Evolutionary conservation across 2,113 vertebrate species (phyloP).

Genomic region (Brachypteracias leptosomus): DNA sequence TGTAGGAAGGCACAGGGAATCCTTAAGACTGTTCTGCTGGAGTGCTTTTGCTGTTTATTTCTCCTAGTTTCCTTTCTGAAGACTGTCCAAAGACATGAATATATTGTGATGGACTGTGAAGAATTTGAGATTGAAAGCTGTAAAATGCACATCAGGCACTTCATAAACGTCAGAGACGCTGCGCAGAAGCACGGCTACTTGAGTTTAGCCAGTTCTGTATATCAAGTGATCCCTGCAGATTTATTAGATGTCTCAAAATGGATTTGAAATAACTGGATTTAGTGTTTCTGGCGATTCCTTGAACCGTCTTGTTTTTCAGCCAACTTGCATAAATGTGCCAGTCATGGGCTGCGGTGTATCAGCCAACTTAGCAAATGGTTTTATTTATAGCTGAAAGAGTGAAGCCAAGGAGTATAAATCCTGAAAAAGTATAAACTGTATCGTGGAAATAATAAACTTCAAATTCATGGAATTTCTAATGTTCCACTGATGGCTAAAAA

Average conservation of each 20-base stretch:
- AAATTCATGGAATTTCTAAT: slow-evolving; percentile 72
- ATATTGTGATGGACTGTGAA: slow-evolving; percentile 23
- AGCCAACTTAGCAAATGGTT: slow-evolving; percentile 70
- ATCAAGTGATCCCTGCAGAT: slow-evolving; percentile 46
- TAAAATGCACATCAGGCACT: slow-evolving; percentile 5
- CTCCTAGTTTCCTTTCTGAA: background rate
- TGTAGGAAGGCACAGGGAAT: background rate
- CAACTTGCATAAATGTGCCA: slow-evolving; percentile 70
- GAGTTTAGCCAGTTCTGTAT: slow-evolving; percentile 36
- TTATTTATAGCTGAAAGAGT: slow-evolving; percentile 66
- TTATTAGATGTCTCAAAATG: slow-evolving; percentile 59
- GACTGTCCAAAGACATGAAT: background rate
- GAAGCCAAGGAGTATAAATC: slow-evolving; percentile 70
- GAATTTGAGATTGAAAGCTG: slow-evolving; percentile 13
- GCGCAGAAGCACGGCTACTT: slow-evolving; percentile 21
- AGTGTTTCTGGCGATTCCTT: slow-evolving; percentile 66
- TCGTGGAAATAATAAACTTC: slow-evolving; percentile 71
- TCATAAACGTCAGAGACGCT: background rate
- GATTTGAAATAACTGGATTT: slow-evolving; percentile 64
- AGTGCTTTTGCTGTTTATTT: background rate
- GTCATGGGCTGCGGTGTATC: slow-evolving; percentile 55
- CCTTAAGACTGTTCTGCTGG: background rate
- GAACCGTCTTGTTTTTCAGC: slow-evolving; percentile 53
- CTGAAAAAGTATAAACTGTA: slow-evolving; percentile 65
- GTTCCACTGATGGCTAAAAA: slow-evolving; percentile 71